Base-by-base conservation (phyloP, 2,888 invertebrate species). In the Himalopsyche kuldschensis region DNA sequence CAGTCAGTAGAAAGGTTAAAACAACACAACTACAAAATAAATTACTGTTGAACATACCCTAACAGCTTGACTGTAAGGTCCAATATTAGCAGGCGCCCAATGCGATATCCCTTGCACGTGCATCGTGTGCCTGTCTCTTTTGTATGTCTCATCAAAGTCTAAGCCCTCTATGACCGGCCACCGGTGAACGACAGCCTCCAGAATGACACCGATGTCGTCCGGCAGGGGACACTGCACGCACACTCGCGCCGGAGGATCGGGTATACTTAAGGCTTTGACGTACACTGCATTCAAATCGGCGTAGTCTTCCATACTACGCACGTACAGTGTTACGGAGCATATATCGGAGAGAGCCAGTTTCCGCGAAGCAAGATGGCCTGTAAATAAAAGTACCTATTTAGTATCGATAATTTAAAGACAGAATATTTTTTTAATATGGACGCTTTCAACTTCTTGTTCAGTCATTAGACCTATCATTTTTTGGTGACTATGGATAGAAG, bases 71-170 rank as follows among this genome's bases (percentile, higher is more conserved):
- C 98, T 98, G 89, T 98, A 98, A 6, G 98, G 98, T 76, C 98
- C 98, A 87, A 98, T 98, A 89, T 97, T 98, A 84, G 98, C 98
- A 0, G 98, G 98, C n/a, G 98, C 98, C 98, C 98, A 98, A 89
- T 98, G 98, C 35, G 98, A 98, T 87, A 98, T 94, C 85, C 98
- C 96, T 90, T 98, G 98, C 63, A 98, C 98, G 89, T 98, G 98
- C 96, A 98, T 96, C 8, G 96, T 96, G 86, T 95, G 92, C 84
- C 96, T 93, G 87, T 93, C 93, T 83, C 89, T 91, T 0, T 87
- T 86, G 20, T 30, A 55, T 4, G 75, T 30, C 11, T 69, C 63
- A 0, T 69, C 75, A 46, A 77, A 79, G n/a, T 85, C 87, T 32
- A 86, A 84, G 3, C 88, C 87, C 30, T 91, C 91, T 78, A 87